These are phyloP conservation scores for Calephelis virginiensis DNA, from an alignment of 1,140 invertebrate genomes.

Conservation along the genomic window DNA sequence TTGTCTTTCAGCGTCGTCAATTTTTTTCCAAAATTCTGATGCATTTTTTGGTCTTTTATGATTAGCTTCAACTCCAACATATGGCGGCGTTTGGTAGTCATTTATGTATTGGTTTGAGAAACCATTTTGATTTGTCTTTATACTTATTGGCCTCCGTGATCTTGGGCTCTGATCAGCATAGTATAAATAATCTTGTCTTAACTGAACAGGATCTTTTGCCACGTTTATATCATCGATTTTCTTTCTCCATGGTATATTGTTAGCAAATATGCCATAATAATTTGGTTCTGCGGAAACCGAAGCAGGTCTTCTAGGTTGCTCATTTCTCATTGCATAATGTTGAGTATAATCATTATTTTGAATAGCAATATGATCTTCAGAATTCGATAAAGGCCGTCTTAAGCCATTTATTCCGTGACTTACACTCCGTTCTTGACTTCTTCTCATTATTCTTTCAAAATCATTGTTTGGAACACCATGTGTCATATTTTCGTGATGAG, in stretches of 20 bases:
- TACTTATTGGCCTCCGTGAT: conserved; percentile 82
- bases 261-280: conserved; percentile 62
- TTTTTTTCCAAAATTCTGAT: conserved; percentile 82
- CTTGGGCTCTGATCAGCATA: conserved; percentile 83
- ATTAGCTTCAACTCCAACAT: conserved; percentile 47
- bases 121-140: conserved; percentile 67
- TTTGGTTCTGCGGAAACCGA: conserved; percentile 79
- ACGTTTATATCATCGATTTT: conserved; percentile 45
- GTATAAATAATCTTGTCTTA: conserved; percentile 79
- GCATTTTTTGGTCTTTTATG: conserved; percentile 71
- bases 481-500: conserved; percentile 41
- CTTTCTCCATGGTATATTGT: conserved; percentile 61
- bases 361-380: conserved; percentile 79
- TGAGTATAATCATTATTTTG: conserved; percentile 66
- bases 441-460: conserved; percentile 71
- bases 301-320: conserved; percentile 75
- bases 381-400: conserved; percentile 75
- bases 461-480: conserved; percentile 70
- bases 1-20: conserved; percentile 78
- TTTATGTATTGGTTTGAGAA: conserved; percentile 73
- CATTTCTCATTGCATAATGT: conserved; percentile 52
- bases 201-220: conserved; percentile 55
- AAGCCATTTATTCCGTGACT: conserved; percentile 56
- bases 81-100: conserved; percentile 67
- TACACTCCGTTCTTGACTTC: conserved; percentile 65